Conservation (phyloP, 1,140 invertebrate species). For the Musca vetustissima region DNA sequence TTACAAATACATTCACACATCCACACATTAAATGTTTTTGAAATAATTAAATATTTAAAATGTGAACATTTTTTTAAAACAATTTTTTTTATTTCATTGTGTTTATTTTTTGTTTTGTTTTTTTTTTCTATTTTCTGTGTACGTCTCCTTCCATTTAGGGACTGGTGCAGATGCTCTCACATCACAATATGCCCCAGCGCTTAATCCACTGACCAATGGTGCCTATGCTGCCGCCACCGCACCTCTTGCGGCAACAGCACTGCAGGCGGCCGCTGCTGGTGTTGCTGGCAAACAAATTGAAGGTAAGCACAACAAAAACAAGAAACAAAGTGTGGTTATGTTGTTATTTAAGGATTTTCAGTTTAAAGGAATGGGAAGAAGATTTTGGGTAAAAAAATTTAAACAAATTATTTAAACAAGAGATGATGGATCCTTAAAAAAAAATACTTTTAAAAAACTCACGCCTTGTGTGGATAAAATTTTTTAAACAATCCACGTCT, state of each 20-base stretch:
- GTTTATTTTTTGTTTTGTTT: constrained; percentile 6
- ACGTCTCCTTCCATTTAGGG: constrained; percentile 35
- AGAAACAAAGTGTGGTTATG: too few species aligned
- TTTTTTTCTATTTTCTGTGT: constrained; percentile 15
- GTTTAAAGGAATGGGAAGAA: too few species aligned
- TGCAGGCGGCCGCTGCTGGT: constrained; percentile 47
- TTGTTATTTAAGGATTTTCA: too few species aligned
- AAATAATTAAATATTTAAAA: not conserved
- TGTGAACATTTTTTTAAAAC: not conserved
- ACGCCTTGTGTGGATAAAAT: too few species aligned
- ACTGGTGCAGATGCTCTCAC: constrained; percentile 38
- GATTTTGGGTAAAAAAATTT: too few species aligned
- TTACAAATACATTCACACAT: not conserved
- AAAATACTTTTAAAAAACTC: too few species aligned
- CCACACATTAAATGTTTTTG: not conserved
- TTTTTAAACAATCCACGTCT: too few species aligned
- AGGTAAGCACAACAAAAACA: too few species aligned
- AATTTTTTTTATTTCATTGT: not conserved
- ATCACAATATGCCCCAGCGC: constrained; percentile 38
- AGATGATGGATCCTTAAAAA: too few species aligned
- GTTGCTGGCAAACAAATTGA: constrained; percentile 54
- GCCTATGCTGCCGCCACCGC: constrained; percentile 33
- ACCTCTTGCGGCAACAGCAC: constrained; percentile 39
- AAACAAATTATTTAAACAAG: too few species aligned
- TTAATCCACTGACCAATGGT: constrained; percentile 47